Conservation (phyloP, 1,140 invertebrate species). For the Phocides pigmalion region DNA sequence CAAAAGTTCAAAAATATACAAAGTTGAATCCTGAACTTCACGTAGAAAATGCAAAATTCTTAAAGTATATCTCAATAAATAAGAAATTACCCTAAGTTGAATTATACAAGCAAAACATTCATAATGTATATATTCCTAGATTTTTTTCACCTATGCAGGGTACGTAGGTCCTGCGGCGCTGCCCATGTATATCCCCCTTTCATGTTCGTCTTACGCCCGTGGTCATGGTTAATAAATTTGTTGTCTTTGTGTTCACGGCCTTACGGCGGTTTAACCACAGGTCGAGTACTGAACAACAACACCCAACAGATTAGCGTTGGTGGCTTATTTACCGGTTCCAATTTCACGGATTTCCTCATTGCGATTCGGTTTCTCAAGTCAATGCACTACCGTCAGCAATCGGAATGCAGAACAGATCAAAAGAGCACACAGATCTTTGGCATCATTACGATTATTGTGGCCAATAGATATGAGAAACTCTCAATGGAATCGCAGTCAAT, state of each 20-base stretch:
- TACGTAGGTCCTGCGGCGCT: no score
- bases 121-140: no score
- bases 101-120: no score
- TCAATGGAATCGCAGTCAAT: neutral
- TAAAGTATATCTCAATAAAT: no score
- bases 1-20: no score
- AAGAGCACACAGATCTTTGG: conserved; percentile 19
- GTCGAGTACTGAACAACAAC: neutral
- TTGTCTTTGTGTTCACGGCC: neutral
- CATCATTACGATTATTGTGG: conserved; percentile 13
- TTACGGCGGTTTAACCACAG: neutral
- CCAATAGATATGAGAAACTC: neutral
- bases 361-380: conserved; percentile 14
- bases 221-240: no score
- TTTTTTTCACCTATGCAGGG: no score
- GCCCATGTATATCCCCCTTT: no score
- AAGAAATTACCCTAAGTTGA: no score
- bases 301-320: conserved; percentile 7
- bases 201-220: no score
- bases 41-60: no score
- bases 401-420: conserved; percentile 14
- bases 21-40: no score
- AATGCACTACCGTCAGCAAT: conserved; percentile 16
- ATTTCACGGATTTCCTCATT: conserved; percentile 16
- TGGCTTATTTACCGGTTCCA: conserved; percentile 13